Evolutionary conservation across 2,113 vertebrate genomes (phyloP).

Genomic region (Chrysochloris asiatica): DNA sequence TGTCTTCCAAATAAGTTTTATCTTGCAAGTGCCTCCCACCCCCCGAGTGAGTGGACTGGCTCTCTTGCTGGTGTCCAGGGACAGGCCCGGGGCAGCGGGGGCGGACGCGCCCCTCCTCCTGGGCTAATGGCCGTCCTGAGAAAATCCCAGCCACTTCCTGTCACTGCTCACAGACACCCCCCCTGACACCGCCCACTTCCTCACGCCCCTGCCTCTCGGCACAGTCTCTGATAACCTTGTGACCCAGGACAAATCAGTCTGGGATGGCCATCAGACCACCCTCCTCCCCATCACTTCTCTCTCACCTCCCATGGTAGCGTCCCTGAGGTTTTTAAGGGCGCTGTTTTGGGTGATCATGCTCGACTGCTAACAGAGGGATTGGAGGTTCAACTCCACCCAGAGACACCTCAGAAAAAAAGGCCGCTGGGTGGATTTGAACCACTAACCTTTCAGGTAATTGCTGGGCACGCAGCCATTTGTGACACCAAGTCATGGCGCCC

Average conservation of each 20-base stretch:
- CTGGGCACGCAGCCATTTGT: background rate
- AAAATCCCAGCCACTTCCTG: background rate
- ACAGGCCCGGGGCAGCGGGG: background rate
- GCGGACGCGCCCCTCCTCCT: accelerated
- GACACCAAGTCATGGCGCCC: background rate
- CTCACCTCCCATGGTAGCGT: too few relatives aligned
- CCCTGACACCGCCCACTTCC: background rate
- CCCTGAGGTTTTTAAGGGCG: too few relatives aligned
- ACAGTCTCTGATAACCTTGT: background rate
- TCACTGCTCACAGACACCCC: background rate
- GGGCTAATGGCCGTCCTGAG: background rate
- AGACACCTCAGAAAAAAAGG: too few relatives aligned
- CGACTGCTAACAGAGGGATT: too few relatives aligned
- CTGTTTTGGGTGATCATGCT: too few relatives aligned
- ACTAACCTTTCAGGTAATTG: background rate
- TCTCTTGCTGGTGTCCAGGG: background rate
- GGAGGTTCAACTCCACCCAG: background rate
- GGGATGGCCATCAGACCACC: background rate
- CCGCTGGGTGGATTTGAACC: too few relatives aligned
- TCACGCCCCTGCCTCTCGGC: background rate
- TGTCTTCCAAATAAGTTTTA: background rate
- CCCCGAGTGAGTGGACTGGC: too few relatives aligned
- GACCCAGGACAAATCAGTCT: background rate
- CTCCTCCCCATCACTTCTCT: too few relatives aligned
- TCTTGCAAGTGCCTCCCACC: background rate